Conservation (phyloP, 1,140 invertebrate genomes). For the Trypoxylus dichotomus region DNA sequence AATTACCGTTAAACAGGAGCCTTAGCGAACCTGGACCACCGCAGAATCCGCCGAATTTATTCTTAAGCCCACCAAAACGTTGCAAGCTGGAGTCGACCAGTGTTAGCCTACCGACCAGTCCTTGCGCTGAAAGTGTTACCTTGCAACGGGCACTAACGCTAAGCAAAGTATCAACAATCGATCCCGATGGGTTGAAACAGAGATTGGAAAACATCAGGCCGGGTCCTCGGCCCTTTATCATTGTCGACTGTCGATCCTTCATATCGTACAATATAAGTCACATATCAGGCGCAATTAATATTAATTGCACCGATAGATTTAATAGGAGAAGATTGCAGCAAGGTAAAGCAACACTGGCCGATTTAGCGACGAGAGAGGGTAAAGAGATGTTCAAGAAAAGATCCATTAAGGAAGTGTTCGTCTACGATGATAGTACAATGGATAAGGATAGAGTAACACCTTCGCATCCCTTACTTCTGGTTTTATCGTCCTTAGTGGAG, state of each 20-base stretch:
- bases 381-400: slow-evolving; percentile 66
- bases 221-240: slow-evolving; percentile 53
- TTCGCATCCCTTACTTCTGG: slow-evolving; percentile 66
- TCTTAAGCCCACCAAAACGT: slow-evolving; percentile 55
- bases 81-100: slow-evolving; percentile 60
- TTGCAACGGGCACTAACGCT: slow-evolving; percentile 57
- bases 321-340: slow-evolving; percentile 69
- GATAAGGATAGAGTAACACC: slow-evolving; percentile 63
- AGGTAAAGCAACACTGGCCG: slow-evolving; percentile 68
- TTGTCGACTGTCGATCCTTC: slow-evolving; percentile 75
- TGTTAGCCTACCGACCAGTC: slow-evolving; percentile 60
- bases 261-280: slow-evolving; percentile 73
- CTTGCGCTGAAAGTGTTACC: slow-evolving; percentile 60
- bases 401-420: slow-evolving; percentile 63
- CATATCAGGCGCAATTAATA: slow-evolving; percentile 72
- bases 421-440: slow-evolving; percentile 70
- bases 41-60: slow-evolving; percentile 34
- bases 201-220: slow-evolving; percentile 47
- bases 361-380: slow-evolving; percentile 65
- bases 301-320: slow-evolving; percentile 75
- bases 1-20: slow-evolving; percentile 62
- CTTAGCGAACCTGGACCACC: slow-evolving; percentile 63
- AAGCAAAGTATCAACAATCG: slow-evolving; percentile 49
- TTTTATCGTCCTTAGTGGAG: slow-evolving; percentile 68
- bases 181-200: slow-evolving; percentile 49